Base-by-base conservation (phyloP, 2,113 vertebrate species). In the Vidua macroura region DNA sequence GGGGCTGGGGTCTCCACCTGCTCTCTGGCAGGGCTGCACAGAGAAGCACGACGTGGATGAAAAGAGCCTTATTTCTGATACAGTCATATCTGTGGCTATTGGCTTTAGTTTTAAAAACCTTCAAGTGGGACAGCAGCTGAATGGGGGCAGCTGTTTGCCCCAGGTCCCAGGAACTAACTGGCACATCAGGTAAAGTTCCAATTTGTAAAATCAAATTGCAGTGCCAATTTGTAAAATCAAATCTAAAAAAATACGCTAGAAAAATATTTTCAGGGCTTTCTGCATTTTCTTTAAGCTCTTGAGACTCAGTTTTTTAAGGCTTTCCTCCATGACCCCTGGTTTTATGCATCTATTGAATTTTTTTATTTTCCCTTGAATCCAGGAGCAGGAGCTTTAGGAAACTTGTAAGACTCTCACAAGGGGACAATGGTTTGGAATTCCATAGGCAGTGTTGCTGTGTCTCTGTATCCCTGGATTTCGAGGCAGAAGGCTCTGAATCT, bases 11-110 rank as follows among this genome's bases (percentile, higher is more conserved):
- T 37, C 73, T n/a, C 68, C 92, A n/a, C 83, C 92, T 86, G 92
- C 88, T 77, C 68, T 58, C 33, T 25, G 75, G 44, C 74, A 56
- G 7, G 6, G 60, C 58, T 59, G 9, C 7, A 0, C 69, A 17
- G 59, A 22, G 87, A 15, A 30, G 74, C 60, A 13, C 19, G 2
- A 4, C 30, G 4, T 0, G 13, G 1, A 1, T 7, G 39, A 3
- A 25, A 55, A 53, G 63, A 33, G 17, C 49, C 11, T 28, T 0
- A 7, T 44, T 83, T 44, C 46, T 73, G 46, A 1, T 13, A 4
- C n/a, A 27, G 0, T 16, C 15, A 1, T 15, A 1, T 4, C 66
- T 37, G 24, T 15, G 48, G 12, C 24, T 25, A 0, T 4, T 0
- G 0, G 39, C 37, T 64, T 74, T 15, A 7, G 4, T 51, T 89